Conservation (phyloP, 2,888 invertebrate species). For the Thelaira solivaga region DNA sequence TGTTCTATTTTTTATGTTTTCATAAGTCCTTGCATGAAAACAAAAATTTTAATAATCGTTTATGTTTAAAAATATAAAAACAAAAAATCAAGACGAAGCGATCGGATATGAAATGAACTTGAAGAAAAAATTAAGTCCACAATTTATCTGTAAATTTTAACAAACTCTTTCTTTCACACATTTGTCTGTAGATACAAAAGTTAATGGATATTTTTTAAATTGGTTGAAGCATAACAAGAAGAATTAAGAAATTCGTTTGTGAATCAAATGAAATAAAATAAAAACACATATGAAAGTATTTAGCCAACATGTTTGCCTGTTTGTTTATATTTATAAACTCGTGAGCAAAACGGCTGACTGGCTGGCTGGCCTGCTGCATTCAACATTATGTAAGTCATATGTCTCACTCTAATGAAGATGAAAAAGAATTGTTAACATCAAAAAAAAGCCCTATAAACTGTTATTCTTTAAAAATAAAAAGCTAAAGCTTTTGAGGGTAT, state of each 20-base stretch:
- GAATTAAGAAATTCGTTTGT: slow-evolving; percentile 38
- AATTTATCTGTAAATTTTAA: slow-evolving; percentile 50
- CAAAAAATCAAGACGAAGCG: slow-evolving; percentile 37
- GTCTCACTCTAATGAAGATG: slow-evolving; percentile 61
- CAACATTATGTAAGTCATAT: slow-evolving; percentile 36
- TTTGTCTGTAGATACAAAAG: background rate
- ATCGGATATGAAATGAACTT: slow-evolving; percentile 42
- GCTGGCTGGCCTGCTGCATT: slow-evolving; percentile 27
- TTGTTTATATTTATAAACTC: background rate
- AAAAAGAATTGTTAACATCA: slow-evolving; percentile 55
- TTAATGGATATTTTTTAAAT: slow-evolving; percentile 26
- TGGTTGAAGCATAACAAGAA: slow-evolving; percentile 15
- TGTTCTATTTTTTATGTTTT: too few species aligned
- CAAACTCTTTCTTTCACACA: slow-evolving; percentile 29
- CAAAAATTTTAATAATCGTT: background rate
- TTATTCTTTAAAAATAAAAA: slow-evolving; percentile 27
- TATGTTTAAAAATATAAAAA: slow-evolving; percentile 25
- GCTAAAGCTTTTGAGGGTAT: slow-evolving; percentile 56
- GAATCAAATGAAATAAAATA: background rate
- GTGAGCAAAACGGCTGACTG: slow-evolving; percentile 8
- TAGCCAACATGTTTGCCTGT: background rate
- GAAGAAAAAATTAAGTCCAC: slow-evolving; percentile 37
- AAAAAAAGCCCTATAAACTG: slow-evolving; percentile 25
- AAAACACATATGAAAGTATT: too few species aligned
- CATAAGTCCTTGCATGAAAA: too few species aligned